Evolutionary conservation across 2,797 vertebrate species (phyloP).

Genomic region (Saxicola maurus): DNA sequence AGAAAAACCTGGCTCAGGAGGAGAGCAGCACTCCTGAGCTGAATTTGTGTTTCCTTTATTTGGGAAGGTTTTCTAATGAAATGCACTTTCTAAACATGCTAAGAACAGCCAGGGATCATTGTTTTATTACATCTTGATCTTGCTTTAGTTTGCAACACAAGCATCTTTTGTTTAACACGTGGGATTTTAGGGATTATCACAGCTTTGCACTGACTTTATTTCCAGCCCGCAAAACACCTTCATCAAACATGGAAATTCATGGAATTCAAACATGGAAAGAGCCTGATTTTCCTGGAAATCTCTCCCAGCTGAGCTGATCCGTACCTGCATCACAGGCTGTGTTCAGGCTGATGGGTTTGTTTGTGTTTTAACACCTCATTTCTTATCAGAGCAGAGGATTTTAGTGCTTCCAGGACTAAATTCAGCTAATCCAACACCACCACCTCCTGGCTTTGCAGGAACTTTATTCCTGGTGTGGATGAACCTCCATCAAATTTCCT

Average conservation of each 20-base stretch:
- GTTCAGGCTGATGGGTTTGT: background rate
- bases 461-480: background rate
- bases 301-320: background rate
- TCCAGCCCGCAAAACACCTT: background rate
- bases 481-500: background rate
- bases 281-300: background rate
- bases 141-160: background rate
- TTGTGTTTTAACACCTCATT: background rate
- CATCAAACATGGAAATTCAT: background rate
- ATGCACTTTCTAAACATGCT: background rate
- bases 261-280: background rate
- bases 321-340: background rate
- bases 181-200: background rate
- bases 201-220: background rate
- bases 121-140: background rate
- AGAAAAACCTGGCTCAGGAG: background rate
- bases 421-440: slow-evolving; percentile 42
- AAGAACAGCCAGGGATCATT: background rate
- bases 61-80: background rate
- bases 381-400: background rate
- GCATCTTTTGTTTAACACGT: background rate
- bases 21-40: background rate
- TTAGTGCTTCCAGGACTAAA: background rate
- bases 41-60: background rate
- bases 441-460: slow-evolving; percentile 38